Percentiles rank a stretch among this genome's conserved stretches.
Evolutionary conservation across 2,797 vertebrate genomes (phyloP).

Genomic region (Nannoperca australis): DNA sequence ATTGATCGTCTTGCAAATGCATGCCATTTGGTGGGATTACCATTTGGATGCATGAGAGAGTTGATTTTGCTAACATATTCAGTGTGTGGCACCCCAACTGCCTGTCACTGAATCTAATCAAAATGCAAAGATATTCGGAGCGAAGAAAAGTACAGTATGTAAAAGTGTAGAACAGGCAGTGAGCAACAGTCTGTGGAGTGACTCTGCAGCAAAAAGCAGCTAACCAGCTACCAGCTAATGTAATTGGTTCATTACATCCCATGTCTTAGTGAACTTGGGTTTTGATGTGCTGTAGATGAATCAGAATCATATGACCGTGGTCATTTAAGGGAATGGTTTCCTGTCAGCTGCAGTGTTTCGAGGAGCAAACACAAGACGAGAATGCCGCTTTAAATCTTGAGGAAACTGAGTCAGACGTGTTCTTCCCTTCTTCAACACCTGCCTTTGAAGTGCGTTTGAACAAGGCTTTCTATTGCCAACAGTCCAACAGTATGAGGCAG

Average conservation of each 20-base stretch:
- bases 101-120: constrained; percentile 52
- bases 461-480: constrained; percentile 29
- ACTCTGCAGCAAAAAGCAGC: constrained; percentile 51
- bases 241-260: constrained; percentile 65
- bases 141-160: constrained; percentile 52
- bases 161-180: constrained; percentile 33
- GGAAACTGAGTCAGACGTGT: neutral
- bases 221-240: constrained; percentile 39
- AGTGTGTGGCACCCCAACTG: constrained; percentile 23
- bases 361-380: constrained; percentile 24
- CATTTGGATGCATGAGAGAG: constrained; percentile 41
- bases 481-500: neutral
- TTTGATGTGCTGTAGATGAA: constrained; percentile 56
- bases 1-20: constrained; percentile 33
- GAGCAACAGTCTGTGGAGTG: constrained; percentile 32
- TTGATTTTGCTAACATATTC: constrained; percentile 52
- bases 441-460: constrained; percentile 30
- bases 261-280: constrained; percentile 52
- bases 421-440: constrained; percentile 15
- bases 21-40: constrained; percentile 43
- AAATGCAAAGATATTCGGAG: constrained; percentile 67
- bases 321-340: constrained; percentile 24
- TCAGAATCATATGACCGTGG: constrained; percentile 67
- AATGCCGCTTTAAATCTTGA: constrained; percentile 29
- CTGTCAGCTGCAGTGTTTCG: constrained; percentile 13